Conservation (phyloP, 2,888 invertebrate genomes). For the Cerceris ruficornis region DNA sequence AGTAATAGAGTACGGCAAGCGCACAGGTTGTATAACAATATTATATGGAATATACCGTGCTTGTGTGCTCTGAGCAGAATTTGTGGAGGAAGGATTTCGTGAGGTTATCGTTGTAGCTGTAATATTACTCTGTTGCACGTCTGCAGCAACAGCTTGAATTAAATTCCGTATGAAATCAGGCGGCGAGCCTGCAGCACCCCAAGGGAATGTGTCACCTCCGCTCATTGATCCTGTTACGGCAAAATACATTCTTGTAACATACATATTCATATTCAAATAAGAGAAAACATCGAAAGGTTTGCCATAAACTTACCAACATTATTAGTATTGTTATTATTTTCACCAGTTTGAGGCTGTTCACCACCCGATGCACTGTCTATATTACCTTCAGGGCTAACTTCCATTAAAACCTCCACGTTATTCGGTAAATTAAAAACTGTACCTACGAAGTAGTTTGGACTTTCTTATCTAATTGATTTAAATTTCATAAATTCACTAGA, state of each 20-base stretch:
- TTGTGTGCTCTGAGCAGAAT: conserved; percentile 78
- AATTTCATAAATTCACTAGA: not conserved
- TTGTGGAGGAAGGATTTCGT: conserved; percentile 61
- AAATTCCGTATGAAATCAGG: conserved; percentile 84
- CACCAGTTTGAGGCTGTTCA: conserved; percentile 69
- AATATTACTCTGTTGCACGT: conserved; percentile 76
- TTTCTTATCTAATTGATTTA: conserved; percentile 1
- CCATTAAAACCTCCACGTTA: conserved; percentile 86
- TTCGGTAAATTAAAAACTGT: conserved; percentile 77
- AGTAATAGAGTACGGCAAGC: too few species aligned
- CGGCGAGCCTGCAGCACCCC: conserved; percentile 80
- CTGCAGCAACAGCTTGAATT: conserved; percentile 83
- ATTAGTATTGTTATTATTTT: conserved; percentile 59
- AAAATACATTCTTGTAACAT: not conserved
- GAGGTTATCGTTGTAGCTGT: conserved; percentile 58
- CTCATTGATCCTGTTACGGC: conserved; percentile 51
- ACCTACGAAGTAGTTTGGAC: conserved; percentile 55
- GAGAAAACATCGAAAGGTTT: not conserved
- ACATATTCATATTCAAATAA: not conserved
- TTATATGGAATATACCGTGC: conserved; percentile 70
- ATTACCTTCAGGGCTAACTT: conserved; percentile 83
- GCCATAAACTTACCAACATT: not conserved
- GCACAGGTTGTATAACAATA: not conserved
- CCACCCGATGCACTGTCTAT: conserved; percentile 75
- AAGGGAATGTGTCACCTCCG: conserved; percentile 76